A percentile compares a stretch with the other conserved stretches of the same genome.
phyloP scores from a whole-genome alignment of 2,888 invertebrate species.

The Antheraea yamamai region DNA sequence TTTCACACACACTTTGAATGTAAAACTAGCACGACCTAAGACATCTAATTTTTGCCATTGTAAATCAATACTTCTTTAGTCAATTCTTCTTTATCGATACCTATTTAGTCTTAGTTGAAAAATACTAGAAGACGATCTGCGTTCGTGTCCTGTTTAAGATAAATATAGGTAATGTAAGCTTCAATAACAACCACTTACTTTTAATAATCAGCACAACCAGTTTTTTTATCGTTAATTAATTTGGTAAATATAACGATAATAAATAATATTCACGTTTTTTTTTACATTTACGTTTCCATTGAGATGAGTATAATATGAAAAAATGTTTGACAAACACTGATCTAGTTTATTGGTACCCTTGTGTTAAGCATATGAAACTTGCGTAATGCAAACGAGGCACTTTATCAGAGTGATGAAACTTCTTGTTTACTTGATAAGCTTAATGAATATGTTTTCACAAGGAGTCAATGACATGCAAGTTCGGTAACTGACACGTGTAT shows the following conservation, averaged over 20 bases:
- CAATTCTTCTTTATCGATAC: too few relatives aligned
- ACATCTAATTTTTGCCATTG: not conserved
- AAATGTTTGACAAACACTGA: constrained; percentile 14
- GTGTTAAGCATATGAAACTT: constrained; percentile 13
- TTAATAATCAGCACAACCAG: not conserved
- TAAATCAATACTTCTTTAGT: too few relatives aligned
- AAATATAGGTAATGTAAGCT: not conserved
- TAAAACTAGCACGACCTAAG: too few relatives aligned
- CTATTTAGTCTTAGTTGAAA: too few relatives aligned
- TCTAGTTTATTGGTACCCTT: constrained; percentile 16
- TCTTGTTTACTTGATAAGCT: constrained; percentile 36
- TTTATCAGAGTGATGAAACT: constrained; percentile 30
- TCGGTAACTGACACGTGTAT: constrained; percentile 13
- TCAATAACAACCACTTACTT: too few relatives aligned
- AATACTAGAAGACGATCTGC: too few relatives aligned
- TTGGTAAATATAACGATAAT: too few relatives aligned
- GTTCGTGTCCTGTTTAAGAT: not conserved
- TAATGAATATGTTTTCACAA: constrained; percentile 31
- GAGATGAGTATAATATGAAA: not conserved
- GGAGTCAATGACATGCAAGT: constrained; percentile 30
- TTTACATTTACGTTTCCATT: not conserved
- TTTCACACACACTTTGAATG: too few relatives aligned
- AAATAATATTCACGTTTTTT: too few relatives aligned
- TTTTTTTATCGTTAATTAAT: too few relatives aligned
- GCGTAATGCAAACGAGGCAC: constrained; percentile 13